Percentiles rank a stretch among this genome's conserved stretches.
These are phyloP conservation scores for Scelioninae gen. 1 DNA, from an alignment of 2,888 invertebrate species.

Conservation along the genomic window DNA sequence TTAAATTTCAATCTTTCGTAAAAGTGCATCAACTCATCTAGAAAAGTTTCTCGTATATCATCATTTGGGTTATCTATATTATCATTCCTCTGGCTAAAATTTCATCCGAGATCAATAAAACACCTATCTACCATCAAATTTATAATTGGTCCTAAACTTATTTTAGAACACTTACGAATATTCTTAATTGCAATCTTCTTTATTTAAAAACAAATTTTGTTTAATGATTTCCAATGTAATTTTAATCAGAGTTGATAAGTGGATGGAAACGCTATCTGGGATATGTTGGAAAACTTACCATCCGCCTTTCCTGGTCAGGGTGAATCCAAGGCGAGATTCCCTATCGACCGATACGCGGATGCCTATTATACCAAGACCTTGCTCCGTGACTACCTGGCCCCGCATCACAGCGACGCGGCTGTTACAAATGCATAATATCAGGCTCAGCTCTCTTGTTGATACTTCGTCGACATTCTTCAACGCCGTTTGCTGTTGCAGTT, in stretches of 20 bases:
- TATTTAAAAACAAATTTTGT: no score
- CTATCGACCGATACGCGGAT: conserved; percentile 98
- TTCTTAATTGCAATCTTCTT: no score
- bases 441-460: conserved; percentile 58
- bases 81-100: no score
- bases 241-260: background rate
- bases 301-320: conserved; percentile 95
- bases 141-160: no score
- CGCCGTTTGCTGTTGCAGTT: conserved; percentile 60
- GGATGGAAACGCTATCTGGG: background rate
- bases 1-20: no score
- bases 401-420: conserved; percentile 99
- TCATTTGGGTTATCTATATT: no score
- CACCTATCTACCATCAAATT: no score
- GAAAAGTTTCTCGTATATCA: no score
- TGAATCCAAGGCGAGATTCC: conserved; percentile 97
- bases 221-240: no score
- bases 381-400: conserved; percentile 97
- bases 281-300: conserved; percentile 89
- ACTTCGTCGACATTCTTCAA: conserved; percentile 54
- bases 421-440: conserved; percentile 84
- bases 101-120: no score
- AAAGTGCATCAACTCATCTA: no score
- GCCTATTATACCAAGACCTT: conserved; percentile 98
- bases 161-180: no score